A percentile compares a stretch with the other conserved stretches of the same genome.
Conservation (phyloP, 2,888 invertebrate genomes). For the Campaea margaritaria region DNA sequence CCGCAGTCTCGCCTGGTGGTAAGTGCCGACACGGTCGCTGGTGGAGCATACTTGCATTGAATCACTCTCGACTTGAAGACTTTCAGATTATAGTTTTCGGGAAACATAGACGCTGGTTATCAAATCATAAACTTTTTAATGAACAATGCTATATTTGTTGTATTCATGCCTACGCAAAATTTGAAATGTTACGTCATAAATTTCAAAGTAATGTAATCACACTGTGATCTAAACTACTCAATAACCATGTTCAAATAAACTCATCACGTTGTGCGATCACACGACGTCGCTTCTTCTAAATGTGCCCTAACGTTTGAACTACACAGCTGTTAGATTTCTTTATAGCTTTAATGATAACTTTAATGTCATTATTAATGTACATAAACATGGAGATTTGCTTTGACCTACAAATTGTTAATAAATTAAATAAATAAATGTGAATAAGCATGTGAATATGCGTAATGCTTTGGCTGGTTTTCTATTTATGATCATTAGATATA, state of each 20-base stretch:
- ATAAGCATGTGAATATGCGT: slow-evolving; percentile 30
- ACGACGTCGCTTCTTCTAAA: background rate
- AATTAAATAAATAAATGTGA: slow-evolving; percentile 40
- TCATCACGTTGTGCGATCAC: background rate
- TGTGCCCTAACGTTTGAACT: slow-evolving; percentile 6
- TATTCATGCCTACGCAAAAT: too few relatives aligned
- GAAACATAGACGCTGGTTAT: too few relatives aligned
- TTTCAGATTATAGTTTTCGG: too few relatives aligned
- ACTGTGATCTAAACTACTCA: too few relatives aligned
- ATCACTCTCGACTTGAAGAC: too few relatives aligned
- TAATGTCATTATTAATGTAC: slow-evolving; percentile 53
- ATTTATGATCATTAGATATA: slow-evolving; percentile 21
- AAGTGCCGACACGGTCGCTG: too few relatives aligned
- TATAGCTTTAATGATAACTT: slow-evolving; percentile 48
- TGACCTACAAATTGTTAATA: slow-evolving; percentile 39
- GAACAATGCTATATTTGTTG: too few relatives aligned
- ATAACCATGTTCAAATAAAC: background rate
- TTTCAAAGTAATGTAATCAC: too few relatives aligned
- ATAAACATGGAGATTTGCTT: slow-evolving; percentile 43
- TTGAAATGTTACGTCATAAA: too few relatives aligned
- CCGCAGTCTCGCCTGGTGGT: too few relatives aligned
- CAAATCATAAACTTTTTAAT: too few relatives aligned
- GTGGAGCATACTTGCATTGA: too few relatives aligned
- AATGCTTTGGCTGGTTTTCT: slow-evolving; percentile 18
- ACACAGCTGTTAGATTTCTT: slow-evolving; percentile 30